Evolutionary conservation across 2,888 invertebrate species (phyloP).

Genomic region (Unio delphinus): DNA sequence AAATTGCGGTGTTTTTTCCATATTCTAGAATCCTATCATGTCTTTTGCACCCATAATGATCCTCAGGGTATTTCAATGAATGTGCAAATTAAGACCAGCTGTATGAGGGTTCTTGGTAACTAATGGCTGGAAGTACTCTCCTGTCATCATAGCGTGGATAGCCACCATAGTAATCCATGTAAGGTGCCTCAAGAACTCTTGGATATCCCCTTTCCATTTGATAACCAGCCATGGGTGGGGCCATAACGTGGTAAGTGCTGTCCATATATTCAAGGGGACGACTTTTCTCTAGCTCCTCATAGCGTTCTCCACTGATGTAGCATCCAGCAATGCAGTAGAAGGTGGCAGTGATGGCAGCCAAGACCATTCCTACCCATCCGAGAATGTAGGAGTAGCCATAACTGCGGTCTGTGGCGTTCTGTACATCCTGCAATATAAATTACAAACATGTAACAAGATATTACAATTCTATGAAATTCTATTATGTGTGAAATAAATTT

Average conservation of each 20-base stretch:
- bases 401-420: constrained; percentile 39
- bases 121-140: constrained; percentile 30
- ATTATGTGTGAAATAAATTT: no score
- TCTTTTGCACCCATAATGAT: no score
- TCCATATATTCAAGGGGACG: constrained; percentile 11
- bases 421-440: constrained; percentile 35
- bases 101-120: no score
- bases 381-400: constrained; percentile 66
- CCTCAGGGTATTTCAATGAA: no score
- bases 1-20: no score
- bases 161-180: constrained; percentile 32
- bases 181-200: constrained; percentile 29
- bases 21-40: no score
- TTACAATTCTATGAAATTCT: no score
- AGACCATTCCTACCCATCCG: constrained; percentile 63
- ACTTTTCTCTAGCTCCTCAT: constrained; percentile 30
- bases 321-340: constrained; percentile 63
- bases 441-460: neutral
- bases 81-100: no score
- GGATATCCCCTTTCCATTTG: constrained; percentile 38
- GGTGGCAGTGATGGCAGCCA: constrained; percentile 58
- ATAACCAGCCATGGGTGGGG: constrained; percentile 17
- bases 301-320: constrained; percentile 52
- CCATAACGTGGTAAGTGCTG: no score
- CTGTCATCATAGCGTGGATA: constrained; percentile 12